Conservation (phyloP, 2,113 vertebrate genomes). For the Pygoscelis antarcticus region DNA sequence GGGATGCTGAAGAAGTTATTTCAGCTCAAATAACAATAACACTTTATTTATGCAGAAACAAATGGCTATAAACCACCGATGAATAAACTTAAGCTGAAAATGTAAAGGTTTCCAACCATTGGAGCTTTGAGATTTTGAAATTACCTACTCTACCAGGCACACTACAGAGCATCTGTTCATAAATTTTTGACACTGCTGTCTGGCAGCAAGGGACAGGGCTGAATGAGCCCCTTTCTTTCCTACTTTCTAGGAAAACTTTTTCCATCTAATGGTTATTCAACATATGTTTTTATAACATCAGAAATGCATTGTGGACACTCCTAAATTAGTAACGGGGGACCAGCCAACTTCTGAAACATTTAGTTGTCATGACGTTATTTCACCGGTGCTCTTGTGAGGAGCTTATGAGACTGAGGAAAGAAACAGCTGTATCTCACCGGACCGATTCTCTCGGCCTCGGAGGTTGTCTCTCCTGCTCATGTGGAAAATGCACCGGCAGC, state of each 20-base stretch:
- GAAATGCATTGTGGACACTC: not conserved
- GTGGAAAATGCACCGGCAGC: accelerated
- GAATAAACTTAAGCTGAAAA: conserved; percentile 12
- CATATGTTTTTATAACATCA: conserved; percentile 9
- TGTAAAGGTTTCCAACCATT: not conserved
- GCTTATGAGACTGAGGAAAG: not conserved
- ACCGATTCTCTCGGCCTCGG: not conserved
- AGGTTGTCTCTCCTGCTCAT: not conserved
- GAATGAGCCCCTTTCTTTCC: conserved; percentile 42
- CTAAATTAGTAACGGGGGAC: not conserved
- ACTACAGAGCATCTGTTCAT: conserved; percentile 42
- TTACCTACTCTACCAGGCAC: not conserved
- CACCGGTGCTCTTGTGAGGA: not conserved
- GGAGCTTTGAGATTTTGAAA: not conserved
- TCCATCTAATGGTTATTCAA: not conserved
- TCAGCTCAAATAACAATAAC: not conserved
- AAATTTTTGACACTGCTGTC: not conserved
- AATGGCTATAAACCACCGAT: not conserved
- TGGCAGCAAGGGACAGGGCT: not conserved
- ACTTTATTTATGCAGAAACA: not conserved
- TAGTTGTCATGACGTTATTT: not conserved
- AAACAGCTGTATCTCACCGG: not conserved
- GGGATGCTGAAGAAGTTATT: not conserved
- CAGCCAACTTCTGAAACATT: not conserved
- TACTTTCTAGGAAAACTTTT: conserved; percentile 37